Conservation (phyloP, 2,888 invertebrate genomes). For the Drosophila limbata region DNA sequence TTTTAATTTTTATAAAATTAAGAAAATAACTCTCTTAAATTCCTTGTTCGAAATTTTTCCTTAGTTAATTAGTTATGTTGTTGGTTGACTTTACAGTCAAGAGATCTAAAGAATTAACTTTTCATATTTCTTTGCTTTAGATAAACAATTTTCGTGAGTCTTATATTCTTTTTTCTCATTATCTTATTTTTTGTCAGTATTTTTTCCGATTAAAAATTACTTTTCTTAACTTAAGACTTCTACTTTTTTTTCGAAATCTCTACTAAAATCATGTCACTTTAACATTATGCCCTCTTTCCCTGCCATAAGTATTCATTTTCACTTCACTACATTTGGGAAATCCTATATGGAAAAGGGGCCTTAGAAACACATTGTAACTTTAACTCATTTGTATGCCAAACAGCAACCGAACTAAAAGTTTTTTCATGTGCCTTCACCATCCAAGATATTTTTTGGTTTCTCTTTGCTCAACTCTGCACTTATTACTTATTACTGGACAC, state of each 20-base stretch:
- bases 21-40: too few species aligned
- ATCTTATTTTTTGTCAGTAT: background rate
- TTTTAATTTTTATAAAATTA: too few species aligned
- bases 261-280: constrained; percentile 16
- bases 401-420: constrained; percentile 77
- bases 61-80: too few species aligned
- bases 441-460: constrained; percentile 43
- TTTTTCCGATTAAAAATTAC: background rate
- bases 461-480: constrained; percentile 66
- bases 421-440: constrained; percentile 58
- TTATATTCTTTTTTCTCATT: background rate
- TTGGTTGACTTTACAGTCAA: too few species aligned
- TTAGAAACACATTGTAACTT: constrained; percentile 53
- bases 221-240: background rate
- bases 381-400: constrained; percentile 80
- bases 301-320: constrained; percentile 49
- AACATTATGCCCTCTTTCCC: constrained; percentile 11
- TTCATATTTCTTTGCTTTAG: too few species aligned
- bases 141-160: too few species aligned
- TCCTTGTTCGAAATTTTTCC: too few species aligned
- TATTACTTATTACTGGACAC: constrained; percentile 80
- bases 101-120: too few species aligned
- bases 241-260: background rate
- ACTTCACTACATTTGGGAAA: constrained; percentile 40
- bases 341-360: background rate